phyloP scores from a whole-genome alignment of 2,797 vertebrate species.

The Oreonectes daqikongensis region DNA sequence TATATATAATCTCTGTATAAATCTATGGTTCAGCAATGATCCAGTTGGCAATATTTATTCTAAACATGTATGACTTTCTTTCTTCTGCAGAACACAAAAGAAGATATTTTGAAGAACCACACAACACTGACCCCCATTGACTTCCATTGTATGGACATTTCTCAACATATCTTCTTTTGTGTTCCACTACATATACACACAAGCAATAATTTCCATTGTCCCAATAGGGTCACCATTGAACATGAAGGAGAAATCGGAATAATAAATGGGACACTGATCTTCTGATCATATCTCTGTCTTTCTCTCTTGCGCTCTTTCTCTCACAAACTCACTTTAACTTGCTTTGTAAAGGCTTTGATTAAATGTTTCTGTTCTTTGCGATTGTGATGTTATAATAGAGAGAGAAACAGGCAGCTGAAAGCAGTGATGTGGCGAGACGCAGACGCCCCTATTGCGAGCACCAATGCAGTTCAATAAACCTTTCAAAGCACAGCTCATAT shows the following conservation, averaged over 20 bases:
- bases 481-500: slow-evolving; percentile 19
- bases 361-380: slow-evolving; percentile 12
- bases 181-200: not conserved
- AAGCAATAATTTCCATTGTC: not conserved
- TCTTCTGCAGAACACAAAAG: no score
- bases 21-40: no score
- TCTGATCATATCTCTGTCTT: slow-evolving; percentile 18
- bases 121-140: no score
- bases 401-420: slow-evolving; percentile 5
- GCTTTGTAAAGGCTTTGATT: slow-evolving; percentile 35
- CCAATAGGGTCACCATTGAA: slow-evolving; percentile 13
- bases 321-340: slow-evolving; percentile 25
- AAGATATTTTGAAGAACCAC: no score
- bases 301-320: slow-evolving; percentile 3
- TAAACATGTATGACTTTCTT: no score
- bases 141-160: no score
- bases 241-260: slow-evolving; percentile 39
- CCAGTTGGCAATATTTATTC: no score
- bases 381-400: slow-evolving; percentile 12
- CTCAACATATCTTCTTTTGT: no score
- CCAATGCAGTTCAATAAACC: slow-evolving; percentile 33
- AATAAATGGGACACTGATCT: slow-evolving; percentile 37
- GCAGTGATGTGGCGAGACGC: slow-evolving; percentile 6
- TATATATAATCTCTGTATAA: no score
- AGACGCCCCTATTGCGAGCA: not conserved